These are phyloP conservation scores for Calyptomena viridis DNA, from an alignment of 2,113 vertebrate genomes.

Conservation along the genomic window DNA sequence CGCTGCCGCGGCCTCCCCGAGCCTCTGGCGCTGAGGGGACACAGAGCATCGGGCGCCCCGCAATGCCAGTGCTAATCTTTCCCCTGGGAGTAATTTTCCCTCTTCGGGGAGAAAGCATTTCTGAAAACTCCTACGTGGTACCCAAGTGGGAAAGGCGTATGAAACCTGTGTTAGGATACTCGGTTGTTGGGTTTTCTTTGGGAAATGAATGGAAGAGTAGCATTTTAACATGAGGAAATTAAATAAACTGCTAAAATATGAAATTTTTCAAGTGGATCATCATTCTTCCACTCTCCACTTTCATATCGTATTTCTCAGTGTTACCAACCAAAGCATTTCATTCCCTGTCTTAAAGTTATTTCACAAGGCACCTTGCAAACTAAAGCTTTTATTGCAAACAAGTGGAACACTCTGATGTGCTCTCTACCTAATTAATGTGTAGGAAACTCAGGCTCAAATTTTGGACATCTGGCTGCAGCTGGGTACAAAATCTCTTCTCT, in stretches of 20 bases:
- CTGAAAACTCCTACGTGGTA: fast-evolving
- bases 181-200: background rate
- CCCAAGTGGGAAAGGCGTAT: background rate
- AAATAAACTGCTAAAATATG: background rate
- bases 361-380: background rate
- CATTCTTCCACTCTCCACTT: background rate
- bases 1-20: fast-evolving
- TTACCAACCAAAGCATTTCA: background rate
- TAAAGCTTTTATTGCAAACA: background rate
- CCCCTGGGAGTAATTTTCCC: background rate
- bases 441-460: background rate
- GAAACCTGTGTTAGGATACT: background rate
- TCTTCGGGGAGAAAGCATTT: background rate
- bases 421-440: background rate
- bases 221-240: background rate
- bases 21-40: background rate
- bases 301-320: background rate
- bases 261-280: background rate
- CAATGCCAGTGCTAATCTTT: fast-evolving
- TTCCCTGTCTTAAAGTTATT: background rate
- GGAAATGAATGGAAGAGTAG: background rate
- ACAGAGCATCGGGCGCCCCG: no score
- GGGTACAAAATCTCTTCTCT: background rate
- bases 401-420: background rate
- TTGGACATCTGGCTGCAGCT: background rate